A percentile compares a stretch with the other conserved stretches of the same genome.
Conservation (phyloP, 2,888 invertebrate species). For the Tetragonula carbonaria region DNA sequence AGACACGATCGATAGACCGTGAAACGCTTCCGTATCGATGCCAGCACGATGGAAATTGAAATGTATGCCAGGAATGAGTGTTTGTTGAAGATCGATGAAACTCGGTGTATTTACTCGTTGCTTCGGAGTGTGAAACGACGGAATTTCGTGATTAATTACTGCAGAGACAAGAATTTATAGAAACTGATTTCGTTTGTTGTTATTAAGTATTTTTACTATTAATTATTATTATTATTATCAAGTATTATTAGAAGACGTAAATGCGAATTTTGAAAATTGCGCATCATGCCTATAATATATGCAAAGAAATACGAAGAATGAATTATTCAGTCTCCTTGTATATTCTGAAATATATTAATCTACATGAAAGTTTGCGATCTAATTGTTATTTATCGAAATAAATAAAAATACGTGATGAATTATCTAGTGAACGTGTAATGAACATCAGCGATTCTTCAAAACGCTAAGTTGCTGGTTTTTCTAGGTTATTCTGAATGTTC, state of each 20-base stretch:
- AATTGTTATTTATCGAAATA: no score
- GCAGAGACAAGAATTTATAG: neutral
- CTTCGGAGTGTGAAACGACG: neutral
- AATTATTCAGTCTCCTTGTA: no score
- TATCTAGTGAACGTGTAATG: neutral
- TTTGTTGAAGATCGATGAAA: neutral
- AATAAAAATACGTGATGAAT: no score
- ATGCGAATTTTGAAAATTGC: no score
- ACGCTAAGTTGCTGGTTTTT: neutral
- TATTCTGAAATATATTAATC: no score
- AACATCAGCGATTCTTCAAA: neutral
- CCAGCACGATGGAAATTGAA: neutral
- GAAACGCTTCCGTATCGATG: conserved; percentile 18
- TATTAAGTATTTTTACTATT: no score
- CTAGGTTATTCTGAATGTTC: neutral
- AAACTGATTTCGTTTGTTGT: neutral
- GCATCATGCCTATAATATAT: no score
- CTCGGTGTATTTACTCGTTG: neutral
- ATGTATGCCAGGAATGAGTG: neutral
- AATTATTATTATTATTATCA: no score
- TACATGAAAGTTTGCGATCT: no score
- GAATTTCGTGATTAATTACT: neutral
- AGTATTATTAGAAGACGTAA: no score
- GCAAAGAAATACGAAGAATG: no score
- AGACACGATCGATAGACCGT: conserved; percentile 54